Evolutionary conservation across 2,797 vertebrate species (phyloP).

Genomic region (Mormyrus proboscirostris): DNA sequence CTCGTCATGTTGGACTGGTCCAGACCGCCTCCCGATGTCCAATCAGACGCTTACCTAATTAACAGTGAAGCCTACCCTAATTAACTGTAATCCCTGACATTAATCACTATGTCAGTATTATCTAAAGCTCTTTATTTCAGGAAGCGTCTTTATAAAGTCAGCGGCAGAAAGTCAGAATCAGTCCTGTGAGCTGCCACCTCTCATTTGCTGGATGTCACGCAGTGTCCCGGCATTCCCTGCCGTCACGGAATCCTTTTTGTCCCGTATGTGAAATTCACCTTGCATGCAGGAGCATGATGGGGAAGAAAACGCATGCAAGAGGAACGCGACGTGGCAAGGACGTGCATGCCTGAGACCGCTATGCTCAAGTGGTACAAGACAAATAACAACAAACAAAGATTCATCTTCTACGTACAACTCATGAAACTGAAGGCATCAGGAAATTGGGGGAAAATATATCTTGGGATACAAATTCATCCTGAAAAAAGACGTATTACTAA

Average conservation of each 20-base stretch:
- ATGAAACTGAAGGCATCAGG: constrained; percentile 1
- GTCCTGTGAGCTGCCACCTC: not conserved
- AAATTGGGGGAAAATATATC: not conserved
- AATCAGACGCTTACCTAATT: not conserved
- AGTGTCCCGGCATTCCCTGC: not conserved
- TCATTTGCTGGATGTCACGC: not conserved
- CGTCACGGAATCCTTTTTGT: not conserved
- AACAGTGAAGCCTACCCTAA: not conserved
- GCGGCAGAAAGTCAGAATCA: not conserved
- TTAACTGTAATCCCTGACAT: not conserved
- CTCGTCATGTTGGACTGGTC: not conserved
- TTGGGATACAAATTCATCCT: not conserved
- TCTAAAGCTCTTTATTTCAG: not conserved
- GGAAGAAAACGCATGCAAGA: not conserved
- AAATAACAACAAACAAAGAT: not conserved
- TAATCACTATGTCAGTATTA: not conserved
- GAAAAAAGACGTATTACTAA: not conserved
- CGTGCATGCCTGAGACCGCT: not conserved
- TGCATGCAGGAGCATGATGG: not conserved
- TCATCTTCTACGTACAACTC: not conserved
- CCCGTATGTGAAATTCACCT: not conserved
- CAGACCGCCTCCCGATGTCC: not conserved
- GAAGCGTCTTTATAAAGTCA: not conserved
- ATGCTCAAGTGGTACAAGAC: not conserved
- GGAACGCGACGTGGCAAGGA: not conserved